Evolutionary conservation across 92 coral and sea anemone species (phyloP).

Genomic region (Porites lobata): DNA sequence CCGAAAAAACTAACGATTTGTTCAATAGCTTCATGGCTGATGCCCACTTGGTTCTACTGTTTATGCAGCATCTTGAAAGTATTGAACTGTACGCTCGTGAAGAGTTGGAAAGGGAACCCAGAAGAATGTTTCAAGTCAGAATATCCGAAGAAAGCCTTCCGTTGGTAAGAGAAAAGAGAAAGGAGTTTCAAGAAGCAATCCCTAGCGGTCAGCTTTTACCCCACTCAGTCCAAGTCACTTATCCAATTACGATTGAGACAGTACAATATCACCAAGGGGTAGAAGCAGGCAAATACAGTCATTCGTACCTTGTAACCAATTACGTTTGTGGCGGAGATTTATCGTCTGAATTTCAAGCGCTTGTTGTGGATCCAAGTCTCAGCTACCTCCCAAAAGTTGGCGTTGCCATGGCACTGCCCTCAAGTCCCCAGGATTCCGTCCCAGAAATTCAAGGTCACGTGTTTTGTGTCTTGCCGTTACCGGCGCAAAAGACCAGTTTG

Average conservation of each 20-base stretch:
- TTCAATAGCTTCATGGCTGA: conserved; percentile 77
- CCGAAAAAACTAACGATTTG: conserved; percentile 65
- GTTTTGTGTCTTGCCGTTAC: no score
- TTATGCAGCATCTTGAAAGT: conserved; percentile 72
- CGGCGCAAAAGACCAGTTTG: no score
- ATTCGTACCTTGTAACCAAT: conserved; percentile 70
- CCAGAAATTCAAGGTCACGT: conserved; percentile 26
- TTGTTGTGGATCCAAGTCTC: conserved; percentile 58
- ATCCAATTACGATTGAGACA: conserved; percentile 53
- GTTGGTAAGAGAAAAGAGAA: conserved; percentile 62
- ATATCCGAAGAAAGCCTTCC: conserved; percentile 68
- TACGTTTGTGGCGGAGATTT: conserved; percentile 59
- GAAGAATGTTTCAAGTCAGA: conserved; percentile 73
- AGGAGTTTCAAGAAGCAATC: conserved; percentile 59
- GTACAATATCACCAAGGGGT: neutral
- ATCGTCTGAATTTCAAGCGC: conserved; percentile 49
- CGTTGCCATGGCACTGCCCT: conserved; percentile 77
- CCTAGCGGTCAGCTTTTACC: conserved; percentile 9
- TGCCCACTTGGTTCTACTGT: conserved; percentile 80
- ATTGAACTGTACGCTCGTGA: conserved; percentile 72
- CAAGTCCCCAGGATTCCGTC: neutral
- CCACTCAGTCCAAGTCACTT: conserved; percentile 14
- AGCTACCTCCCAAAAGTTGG: conserved; percentile 86
- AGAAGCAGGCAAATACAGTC: neutral
- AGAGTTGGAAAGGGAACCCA: neutral